Base-by-base conservation (phyloP, 2,888 invertebrate species). In the Phortica magna region DNA sequence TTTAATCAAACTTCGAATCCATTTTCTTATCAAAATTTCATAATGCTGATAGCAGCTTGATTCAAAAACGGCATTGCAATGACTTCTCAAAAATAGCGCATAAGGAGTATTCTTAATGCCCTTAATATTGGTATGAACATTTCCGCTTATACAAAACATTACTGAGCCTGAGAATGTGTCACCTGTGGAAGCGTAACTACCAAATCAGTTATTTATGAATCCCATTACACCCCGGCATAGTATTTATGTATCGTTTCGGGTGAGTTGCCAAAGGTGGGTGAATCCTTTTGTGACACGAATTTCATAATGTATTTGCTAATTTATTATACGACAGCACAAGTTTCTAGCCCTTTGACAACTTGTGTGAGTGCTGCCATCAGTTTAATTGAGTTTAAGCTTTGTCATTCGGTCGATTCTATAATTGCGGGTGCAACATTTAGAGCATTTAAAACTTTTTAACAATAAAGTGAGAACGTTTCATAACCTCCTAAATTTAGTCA, bases 271-370 rank as follows among this genome's bases (percentile, higher is more conserved):
- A 70, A 7, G 22, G 64, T 70, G 74, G 78, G 81, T 81, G 83
- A 81, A 84, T 88, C 86, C 86, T 83, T 74, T 70, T 53, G 48
- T 48, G 76, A 84, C 84, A 68, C 78, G 79, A 73, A 82, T 87
- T 88, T 84, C 87, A 83, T 86, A 86, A 86, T 82, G 76, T 83
- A 87, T 86, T 87, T 84, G 87, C 84, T 88, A 88, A 87, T 87
- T 88, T 88, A 86, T 88, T 86, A 86, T 84, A 88, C 88, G 88
- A 84, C 87, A 84, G 84, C 80, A 88, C 88, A 86, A 86, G 88
- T 86, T 86, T 80, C 83, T 85, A 87, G 85, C 85, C 87, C 83
- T 84, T 81, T 83, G 79, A 78, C 79, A 39, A 31, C 31, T 31
- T 31, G 31, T 31, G 31, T 19, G 14, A 59, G n/a, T 19, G 19